phyloP scores from a whole-genome alignment of 2,797 vertebrate species.

The Catharus ustulatus region DNA sequence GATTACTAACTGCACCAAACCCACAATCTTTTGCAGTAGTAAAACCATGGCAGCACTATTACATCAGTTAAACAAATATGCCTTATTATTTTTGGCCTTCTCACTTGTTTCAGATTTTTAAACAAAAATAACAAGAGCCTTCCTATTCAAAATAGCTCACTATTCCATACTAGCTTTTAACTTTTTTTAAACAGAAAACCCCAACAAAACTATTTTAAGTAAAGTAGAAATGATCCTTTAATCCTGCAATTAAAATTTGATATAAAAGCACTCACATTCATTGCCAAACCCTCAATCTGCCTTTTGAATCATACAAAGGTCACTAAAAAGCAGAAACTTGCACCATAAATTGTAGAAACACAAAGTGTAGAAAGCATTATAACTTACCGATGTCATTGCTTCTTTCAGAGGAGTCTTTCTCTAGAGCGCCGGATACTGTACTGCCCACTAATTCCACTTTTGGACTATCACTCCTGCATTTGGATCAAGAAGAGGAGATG shows the following conservation, averaged over 20 bases:
- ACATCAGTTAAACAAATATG: neutral
- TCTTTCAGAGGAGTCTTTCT: conserved; percentile 89
- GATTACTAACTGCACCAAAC: neutral
- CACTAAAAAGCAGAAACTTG: neutral
- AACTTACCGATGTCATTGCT: conserved; percentile 92
- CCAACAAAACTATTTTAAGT: neutral
- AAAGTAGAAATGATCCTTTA: neutral
- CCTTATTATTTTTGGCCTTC: neutral
- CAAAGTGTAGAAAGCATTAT: conserved; percentile 23
- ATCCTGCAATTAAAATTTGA: neutral
- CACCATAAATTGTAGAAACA: neutral
- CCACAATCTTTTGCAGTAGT: neutral
- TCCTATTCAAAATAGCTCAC: neutral
- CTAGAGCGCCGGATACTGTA: conserved; percentile 77
- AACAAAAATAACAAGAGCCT: neutral
- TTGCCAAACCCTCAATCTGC: neutral
- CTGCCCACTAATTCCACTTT: conserved; percentile 88
- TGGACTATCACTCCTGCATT: conserved; percentile 88
- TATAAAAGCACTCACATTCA: neutral
- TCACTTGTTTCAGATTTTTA: neutral
- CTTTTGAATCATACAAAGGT: neutral
- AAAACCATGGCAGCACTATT: neutral
- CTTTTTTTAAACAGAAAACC: neutral
- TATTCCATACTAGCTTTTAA: neutral
- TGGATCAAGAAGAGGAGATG: conserved; percentile 71